Evolutionary conservation across 2,113 vertebrate species (phyloP).

Genomic region (Oryzias javanicus): DNA sequence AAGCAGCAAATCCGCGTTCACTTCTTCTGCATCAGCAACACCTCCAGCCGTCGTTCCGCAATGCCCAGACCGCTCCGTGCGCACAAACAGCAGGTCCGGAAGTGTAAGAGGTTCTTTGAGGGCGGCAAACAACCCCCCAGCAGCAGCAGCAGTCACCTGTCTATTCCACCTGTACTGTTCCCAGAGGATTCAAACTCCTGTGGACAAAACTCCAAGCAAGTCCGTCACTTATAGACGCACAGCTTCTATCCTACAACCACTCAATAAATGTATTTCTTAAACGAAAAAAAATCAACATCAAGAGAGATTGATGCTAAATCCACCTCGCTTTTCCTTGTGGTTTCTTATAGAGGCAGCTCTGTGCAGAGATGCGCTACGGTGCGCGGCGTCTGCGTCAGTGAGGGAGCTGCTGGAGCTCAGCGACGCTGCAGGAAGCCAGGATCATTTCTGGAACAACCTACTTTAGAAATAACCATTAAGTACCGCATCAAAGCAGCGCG

Average conservation of each 20-base stretch:
- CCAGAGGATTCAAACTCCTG: neutral
- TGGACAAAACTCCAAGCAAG: neutral
- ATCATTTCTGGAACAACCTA: conserved; percentile 2
- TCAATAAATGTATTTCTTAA: too few species aligned
- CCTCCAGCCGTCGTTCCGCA: conserved; percentile 15
- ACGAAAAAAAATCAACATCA: too few species aligned
- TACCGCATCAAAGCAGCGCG: too few species aligned
- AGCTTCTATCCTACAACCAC: too few species aligned
- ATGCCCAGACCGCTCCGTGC: conserved; percentile 1
- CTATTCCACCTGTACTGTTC: neutral
- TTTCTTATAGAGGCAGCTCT: conserved; percentile 8
- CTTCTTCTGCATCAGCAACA: conserved; percentile 29
- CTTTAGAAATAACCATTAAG: neutral
- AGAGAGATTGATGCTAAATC: too few species aligned
- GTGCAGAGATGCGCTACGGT: conserved; percentile 47
- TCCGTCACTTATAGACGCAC: too few species aligned
- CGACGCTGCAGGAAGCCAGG: conserved; percentile 6
- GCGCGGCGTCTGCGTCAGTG: conserved; percentile 13
- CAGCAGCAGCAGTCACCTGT: neutral
- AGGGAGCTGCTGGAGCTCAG: neutral
- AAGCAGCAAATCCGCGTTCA: conserved; percentile 2
- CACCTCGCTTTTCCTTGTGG: too few species aligned
- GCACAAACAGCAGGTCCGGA: neutral
- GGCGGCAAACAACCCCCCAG: neutral
- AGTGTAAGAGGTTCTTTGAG: neutral